These are phyloP conservation scores for Tragelaphus strepsiceros DNA, from an alignment of 2,113 vertebrate genomes.

Conservation along the genomic window DNA sequence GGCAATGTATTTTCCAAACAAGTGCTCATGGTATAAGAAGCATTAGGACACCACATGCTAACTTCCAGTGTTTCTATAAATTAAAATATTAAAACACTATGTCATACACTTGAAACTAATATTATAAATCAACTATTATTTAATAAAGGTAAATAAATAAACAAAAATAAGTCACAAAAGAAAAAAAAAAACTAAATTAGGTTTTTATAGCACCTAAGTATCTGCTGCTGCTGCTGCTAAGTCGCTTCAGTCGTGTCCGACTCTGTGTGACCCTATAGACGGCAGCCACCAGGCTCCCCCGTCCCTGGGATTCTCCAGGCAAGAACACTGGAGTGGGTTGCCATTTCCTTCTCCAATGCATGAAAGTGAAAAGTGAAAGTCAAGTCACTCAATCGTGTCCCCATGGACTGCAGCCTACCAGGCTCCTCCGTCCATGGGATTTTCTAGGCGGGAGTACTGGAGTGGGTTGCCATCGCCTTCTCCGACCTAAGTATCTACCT, in stretches of 20 bases:
- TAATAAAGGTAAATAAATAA: too few relatives aligned
- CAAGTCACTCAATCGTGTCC: background rate
- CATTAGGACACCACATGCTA: background rate
- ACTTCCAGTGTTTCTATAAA: background rate
- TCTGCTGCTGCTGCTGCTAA: background rate
- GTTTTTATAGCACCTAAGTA: background rate
- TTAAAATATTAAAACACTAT: too few relatives aligned
- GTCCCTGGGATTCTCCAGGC: background rate
- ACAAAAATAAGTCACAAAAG: too few relatives aligned
- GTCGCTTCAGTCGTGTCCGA: background rate
- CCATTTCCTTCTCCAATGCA: background rate
- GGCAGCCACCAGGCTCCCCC: background rate
- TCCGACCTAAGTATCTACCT: background rate
- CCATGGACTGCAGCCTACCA: background rate
- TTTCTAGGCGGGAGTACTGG: background rate
- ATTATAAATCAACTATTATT: too few relatives aligned
- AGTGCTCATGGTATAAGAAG: background rate
- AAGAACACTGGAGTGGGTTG: background rate
- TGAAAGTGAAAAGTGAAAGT: background rate
- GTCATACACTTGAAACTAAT: too few relatives aligned
- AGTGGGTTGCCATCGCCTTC: background rate
- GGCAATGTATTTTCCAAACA: background rate
- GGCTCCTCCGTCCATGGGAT: background rate
- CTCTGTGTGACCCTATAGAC: background rate
- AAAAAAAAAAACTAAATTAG: background rate